Conservation (phyloP, 2,113 vertebrate species). For the Bombycilla garrulus region DNA sequence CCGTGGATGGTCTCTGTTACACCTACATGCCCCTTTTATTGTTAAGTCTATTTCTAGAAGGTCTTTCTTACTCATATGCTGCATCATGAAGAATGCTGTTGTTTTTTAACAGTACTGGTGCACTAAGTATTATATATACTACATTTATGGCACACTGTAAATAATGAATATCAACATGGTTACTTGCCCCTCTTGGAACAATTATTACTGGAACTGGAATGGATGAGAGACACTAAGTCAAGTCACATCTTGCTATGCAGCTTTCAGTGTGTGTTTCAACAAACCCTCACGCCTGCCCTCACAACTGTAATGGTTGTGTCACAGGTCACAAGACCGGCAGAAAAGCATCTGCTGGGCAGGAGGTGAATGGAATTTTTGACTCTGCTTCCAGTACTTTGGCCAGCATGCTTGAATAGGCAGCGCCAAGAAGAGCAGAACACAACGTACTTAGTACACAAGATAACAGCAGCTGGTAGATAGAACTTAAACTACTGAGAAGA, state of each 20-base stretch:
- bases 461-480: conserved; percentile 20
- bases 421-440: conserved; percentile 8
- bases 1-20: not conserved
- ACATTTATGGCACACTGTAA: not conserved
- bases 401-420: not conserved
- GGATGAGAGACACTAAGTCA: not conserved
- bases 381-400: not conserved
- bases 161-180: not conserved
- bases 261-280: not conserved
- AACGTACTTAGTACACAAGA: not conserved
- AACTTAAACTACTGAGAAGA: not conserved
- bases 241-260: not conserved
- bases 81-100: not conserved
- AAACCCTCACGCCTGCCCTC: not conserved
- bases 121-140: not conserved
- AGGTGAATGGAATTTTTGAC: conserved; percentile 36
- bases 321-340: not conserved
- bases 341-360: conserved; percentile 12
- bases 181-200: not conserved
- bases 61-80: not conserved
- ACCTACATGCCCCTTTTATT: not conserved
- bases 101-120: not conserved
- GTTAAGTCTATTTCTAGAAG: not conserved
- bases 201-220: not conserved
- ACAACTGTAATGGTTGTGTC: not conserved